Base-by-base conservation (phyloP, 2,888 invertebrate genomes). In the Ypsolopha scabrella region DNA sequence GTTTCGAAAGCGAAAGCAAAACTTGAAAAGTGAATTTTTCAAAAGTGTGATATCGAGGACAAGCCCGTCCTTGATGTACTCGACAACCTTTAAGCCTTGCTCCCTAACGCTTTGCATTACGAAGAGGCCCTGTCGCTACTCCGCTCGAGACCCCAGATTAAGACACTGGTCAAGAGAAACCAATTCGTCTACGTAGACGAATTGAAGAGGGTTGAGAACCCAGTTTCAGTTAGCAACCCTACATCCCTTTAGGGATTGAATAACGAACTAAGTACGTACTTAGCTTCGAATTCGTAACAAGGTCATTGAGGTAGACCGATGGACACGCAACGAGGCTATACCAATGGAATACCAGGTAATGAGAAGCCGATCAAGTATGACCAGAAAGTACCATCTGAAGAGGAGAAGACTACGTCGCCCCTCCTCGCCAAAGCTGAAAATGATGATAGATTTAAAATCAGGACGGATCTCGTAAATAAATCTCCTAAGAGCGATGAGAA, bases 61-160 rank as follows among this genome's bases (percentile, higher is more conserved):
- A 79, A 76, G 76, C 77, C 79, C 74, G 86, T 85, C 85, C 85
- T 86, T 86, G 83, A 86, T 86, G 86, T 81, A 79, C 80, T 71
- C 85, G 76, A 77, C 77, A 82, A 81, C 74, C 60, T 73, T 78
- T 77, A 81, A 83, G 74, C 83, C 80, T 67, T 78, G 76, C 75
- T 77, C 81, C 69, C 76, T 83, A 58, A 82, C 78, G 66, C 80
- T 82, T 74, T 79, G 75, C 61, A 78, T 80, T 61, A 78, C 82
- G 54, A 82, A 79, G 70, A 80, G 74, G 63, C 82, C 80, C 58
- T 83, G 80, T 75, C 78, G 83, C 58, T 87, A 87, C 67, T 87
- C 87, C 47, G 87, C 87, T 58, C 87, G 88, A 79, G 89, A 90
- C 66, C 90, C 90, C 57, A 87, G 89, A 65, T 88, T 89, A 88